Evolutionary conservation across 2,113 vertebrate genomes (phyloP).

Genomic region (Cyanistes caeruleus): DNA sequence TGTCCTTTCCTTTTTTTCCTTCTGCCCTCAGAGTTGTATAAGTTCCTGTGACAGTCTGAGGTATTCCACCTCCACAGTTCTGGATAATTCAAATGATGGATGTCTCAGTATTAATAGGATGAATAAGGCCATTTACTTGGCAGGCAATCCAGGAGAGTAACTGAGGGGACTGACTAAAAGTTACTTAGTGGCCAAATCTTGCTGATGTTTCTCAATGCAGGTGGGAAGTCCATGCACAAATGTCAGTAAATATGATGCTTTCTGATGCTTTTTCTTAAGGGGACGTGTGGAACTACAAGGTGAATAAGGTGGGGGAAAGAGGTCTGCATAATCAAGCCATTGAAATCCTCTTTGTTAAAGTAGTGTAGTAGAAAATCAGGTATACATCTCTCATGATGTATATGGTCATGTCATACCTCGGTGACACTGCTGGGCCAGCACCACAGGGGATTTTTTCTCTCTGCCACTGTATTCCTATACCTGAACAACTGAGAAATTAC

Average conservation of each 20-base stretch:
- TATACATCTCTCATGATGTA: background rate
- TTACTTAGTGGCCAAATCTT: background rate
- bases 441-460: accelerated
- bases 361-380: background rate
- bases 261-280: background rate
- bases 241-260: background rate
- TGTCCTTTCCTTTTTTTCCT: background rate
- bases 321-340: background rate
- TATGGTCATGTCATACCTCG: background rate
- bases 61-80: background rate
- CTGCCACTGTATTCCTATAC: background rate
- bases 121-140: background rate
- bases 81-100: background rate
- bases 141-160: background rate
- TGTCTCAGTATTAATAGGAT: background rate
- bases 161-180: background rate
- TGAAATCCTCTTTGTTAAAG: background rate
- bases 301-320: background rate
- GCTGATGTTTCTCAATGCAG: background rate
- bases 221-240: background rate
- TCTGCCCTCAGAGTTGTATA: background rate
- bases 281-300: background rate
- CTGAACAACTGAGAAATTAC: background rate
- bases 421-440: background rate
- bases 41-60: background rate